Evolutionary conservation across 2,797 vertebrate genomes (phyloP), one percentile per base, ranked within the genome.

Genomic region (Oryzias sinensis): DNA sequence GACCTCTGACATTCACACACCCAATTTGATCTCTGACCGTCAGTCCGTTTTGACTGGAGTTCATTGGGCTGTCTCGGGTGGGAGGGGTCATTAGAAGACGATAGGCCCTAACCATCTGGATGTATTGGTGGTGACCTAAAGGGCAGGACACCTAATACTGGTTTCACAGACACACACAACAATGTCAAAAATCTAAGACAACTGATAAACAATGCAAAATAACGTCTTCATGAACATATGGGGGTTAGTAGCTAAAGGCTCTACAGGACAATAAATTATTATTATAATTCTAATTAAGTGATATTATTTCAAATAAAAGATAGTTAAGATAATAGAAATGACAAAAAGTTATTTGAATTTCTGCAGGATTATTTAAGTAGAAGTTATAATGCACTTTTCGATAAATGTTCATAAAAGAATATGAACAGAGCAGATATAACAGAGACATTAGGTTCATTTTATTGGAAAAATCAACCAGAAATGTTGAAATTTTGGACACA

Each of bases 41-140:
- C 49, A 17, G 43, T 64, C 56, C 59, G 66, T 58, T 74, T 53
- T 63, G 75, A 74, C 78, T 67, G 43, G 59, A 74, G 69, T 63
- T 65, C n/a, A 14, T 49, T 43, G 64, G 65, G 62, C 52, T 22
- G 61, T 78, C 24, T 49, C 54, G 69, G 57, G 59, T 51, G 70
- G 73, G 68, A 65, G 62, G 68, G 76, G 75, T 78, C 75, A 66
- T 42, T 0, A 6, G 29, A 50, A 78, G 62, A 89, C 87, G 88
- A 89, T 89, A 46, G 85, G 59, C 20, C 60, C 49, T 51, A 52
- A 49, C 58, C 22, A 64, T 71, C 78, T 59, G 53, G 48, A 62
- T 70, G 41, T 57, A 47, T 43, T 18, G 42, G 53, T 29, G 27
- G 5, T 68, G 77, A 77, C 74, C 79, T 66, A 62, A 65, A 70